phyloP scores from a whole-genome alignment of 2,888 invertebrate genomes.

The Agriopis aurantiaria region DNA sequence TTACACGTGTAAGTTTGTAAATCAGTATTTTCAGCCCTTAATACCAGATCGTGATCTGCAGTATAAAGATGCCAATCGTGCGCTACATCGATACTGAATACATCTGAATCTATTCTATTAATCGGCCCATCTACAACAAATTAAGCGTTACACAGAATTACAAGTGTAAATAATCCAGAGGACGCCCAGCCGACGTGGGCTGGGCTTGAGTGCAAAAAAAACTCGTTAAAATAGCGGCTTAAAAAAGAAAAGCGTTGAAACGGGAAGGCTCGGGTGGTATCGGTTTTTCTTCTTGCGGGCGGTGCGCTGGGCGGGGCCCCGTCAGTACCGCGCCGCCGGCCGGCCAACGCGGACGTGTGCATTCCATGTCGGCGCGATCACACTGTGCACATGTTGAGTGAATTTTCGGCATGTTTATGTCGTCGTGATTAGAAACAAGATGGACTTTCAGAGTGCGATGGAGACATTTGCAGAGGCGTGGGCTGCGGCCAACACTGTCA shows the following conservation, averaged over 20 bases:
- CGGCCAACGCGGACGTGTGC: conserved; percentile 83
- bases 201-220: conserved; percentile 77
- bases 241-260: conserved; percentile 87
- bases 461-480: conserved; percentile 99
- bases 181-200: conserved; percentile 85
- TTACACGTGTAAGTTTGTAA: not conserved
- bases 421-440: conserved; percentile 84
- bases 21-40: not conserved
- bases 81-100: conserved; percentile 6
- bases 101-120: conserved; percentile 59
- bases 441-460: conserved; percentile 99
- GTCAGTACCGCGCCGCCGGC: conserved; percentile 88
- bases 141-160: conserved; percentile 80
- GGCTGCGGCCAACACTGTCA: conserved; percentile 94
- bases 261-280: conserved; percentile 84
- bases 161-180: conserved; percentile 85
- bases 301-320: conserved; percentile 83
- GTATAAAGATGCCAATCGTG: conserved; percentile 1
- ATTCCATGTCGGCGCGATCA: conserved; percentile 51
- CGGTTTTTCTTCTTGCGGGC: conserved; percentile 84
- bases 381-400: conserved; percentile 75
- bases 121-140: conserved; percentile 74
- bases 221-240: conserved; percentile 86
- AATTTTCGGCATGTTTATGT: conserved; percentile 83
- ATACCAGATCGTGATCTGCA: not conserved